Percentiles rank a stretch among this genome's conserved stretches.
phyloP scores from a whole-genome alignment of 2,888 invertebrate species.

The Pedicia rivosa region DNA sequence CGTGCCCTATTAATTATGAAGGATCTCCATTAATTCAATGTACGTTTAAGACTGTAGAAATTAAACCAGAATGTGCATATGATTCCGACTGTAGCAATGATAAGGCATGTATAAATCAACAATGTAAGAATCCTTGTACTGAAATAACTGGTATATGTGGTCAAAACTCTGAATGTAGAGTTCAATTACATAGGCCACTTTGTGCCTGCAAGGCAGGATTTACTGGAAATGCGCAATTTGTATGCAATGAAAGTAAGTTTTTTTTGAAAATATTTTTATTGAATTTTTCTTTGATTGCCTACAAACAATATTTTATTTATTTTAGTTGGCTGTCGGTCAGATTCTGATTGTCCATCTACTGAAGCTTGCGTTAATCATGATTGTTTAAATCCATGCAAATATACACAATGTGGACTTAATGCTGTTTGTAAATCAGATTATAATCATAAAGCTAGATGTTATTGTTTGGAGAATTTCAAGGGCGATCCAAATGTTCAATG shows the following conservation, averaged over 20 bases:
- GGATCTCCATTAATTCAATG: conserved; percentile 69
- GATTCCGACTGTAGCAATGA: conserved; percentile 70
- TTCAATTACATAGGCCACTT: conserved; percentile 61
- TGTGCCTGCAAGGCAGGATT: conserved; percentile 70
- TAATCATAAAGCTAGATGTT: conserved; percentile 63
- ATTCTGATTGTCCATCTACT: conserved; percentile 66
- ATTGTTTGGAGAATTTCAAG: conserved; percentile 55
- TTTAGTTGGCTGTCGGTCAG: conserved; percentile 67
- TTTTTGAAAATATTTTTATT: neutral
- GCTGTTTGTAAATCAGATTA: conserved; percentile 62
- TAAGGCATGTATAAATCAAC: conserved; percentile 62
- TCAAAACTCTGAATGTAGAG: conserved; percentile 59
- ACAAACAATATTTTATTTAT: conserved; percentile 13
- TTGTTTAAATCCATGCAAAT: conserved; percentile 63
- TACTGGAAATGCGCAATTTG: conserved; percentile 66
- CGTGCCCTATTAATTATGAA: conserved; percentile 60
- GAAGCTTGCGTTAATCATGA: conserved; percentile 70
- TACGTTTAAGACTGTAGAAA: conserved; percentile 33
- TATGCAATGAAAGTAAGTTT: conserved; percentile 53
- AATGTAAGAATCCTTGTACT: conserved; percentile 61
- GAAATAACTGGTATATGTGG: conserved; percentile 47
- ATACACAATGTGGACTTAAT: conserved; percentile 63
- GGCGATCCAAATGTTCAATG: conserved; percentile 71
- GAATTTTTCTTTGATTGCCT: neutral
- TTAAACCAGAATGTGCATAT: conserved; percentile 56